Evolutionary conservation across 2,888 invertebrate species (phyloP).

Genomic region (Torymus tubicola): DNA sequence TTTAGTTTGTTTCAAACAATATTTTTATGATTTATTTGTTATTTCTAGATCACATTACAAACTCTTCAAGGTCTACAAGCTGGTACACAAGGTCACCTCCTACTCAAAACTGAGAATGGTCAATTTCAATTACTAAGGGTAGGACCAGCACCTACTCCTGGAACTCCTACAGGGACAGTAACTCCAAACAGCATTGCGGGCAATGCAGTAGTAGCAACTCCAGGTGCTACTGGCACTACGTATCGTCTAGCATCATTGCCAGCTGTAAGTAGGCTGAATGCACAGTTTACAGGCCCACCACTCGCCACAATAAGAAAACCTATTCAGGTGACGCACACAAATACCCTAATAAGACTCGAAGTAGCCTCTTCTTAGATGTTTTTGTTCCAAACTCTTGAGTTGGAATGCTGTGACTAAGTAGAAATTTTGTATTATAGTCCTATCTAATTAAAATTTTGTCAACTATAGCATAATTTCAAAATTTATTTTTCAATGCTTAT

Average conservation of each 20-base stretch:
- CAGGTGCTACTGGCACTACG: slow-evolving; percentile 79
- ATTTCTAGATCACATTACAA: slow-evolving; percentile 87
- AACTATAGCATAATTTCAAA: too few relatives aligned
- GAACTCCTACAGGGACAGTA: slow-evolving; percentile 75
- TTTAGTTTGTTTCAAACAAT: background rate
- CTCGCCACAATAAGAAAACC: slow-evolving; percentile 80
- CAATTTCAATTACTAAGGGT: slow-evolving; percentile 95
- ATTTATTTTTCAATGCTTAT: too few relatives aligned
- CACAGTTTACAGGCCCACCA: slow-evolving; percentile 80
- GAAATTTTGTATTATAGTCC: slow-evolving; percentile 48
- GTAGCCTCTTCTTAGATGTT: slow-evolving; percentile 49
- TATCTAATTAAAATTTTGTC: slow-evolving; percentile 37
- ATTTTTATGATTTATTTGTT: slow-evolving; percentile 30
- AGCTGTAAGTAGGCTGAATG: slow-evolving; percentile 86
- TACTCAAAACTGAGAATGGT: slow-evolving; percentile 97
- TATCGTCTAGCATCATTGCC: slow-evolving; percentile 92
- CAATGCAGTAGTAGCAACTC: slow-evolving; percentile 71
- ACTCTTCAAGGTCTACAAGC: slow-evolving; percentile 85
- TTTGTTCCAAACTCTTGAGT: slow-evolving; percentile 16
- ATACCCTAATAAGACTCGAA: slow-evolving; percentile 56
- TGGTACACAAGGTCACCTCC: slow-evolving; percentile 89
- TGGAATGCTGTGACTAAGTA: background rate
- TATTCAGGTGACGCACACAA: slow-evolving; percentile 75
- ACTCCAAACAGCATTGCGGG: slow-evolving; percentile 75
- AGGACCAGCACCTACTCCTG: slow-evolving; percentile 85